Evolutionary conservation across 2,888 invertebrate species (phyloP), one percentile per base, ranked within the genome.

Genomic region (Napeogenes inachia): DNA sequence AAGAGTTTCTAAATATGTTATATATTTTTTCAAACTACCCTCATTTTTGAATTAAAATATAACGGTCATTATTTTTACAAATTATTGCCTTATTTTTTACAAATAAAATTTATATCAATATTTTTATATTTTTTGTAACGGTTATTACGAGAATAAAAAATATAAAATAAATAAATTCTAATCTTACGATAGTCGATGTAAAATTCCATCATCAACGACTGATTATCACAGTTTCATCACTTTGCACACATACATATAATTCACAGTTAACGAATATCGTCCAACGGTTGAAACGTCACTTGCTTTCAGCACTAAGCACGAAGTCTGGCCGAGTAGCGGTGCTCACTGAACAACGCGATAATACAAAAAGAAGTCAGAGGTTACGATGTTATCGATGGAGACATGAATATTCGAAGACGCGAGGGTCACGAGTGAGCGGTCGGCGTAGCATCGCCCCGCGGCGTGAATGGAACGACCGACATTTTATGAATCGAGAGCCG

Each of bases 351-450:
- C 85, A 83, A 83, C 84, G 81, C 86, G 87, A 89, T 89, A 84
- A 86, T 85, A 87, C 82, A 85, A 85, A 87, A 87, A 84, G 86
- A 83, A 87, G 89, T 89, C 88, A 88, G 84, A 87, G 89, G 89
- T 89, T 86, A 89, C 80, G 87, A 84, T 85, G 87, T 87, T 89
- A 89, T 89, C 89, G 88, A 84, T 80, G 86, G 84, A 88, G 87
- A 87, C 89, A 90, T 89, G 89, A 87, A 89, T 89, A 89, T 89
- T 86, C 86, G 86, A 86, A 88, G 89, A 87, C 85, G 89, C 88
- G 87, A 88, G 89, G 89, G 87, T 89, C 89, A 87, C 88, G 89
- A 89, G 87, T 88, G 89, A 88, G 74, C 88, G 88, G 84, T 80
- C 84, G 82, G 76, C 76, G 84, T 78, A 84, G 84, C 89, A 85